Conservation (phyloP, 2,113 vertebrate genomes). For the Cervus canadensis region DNA sequence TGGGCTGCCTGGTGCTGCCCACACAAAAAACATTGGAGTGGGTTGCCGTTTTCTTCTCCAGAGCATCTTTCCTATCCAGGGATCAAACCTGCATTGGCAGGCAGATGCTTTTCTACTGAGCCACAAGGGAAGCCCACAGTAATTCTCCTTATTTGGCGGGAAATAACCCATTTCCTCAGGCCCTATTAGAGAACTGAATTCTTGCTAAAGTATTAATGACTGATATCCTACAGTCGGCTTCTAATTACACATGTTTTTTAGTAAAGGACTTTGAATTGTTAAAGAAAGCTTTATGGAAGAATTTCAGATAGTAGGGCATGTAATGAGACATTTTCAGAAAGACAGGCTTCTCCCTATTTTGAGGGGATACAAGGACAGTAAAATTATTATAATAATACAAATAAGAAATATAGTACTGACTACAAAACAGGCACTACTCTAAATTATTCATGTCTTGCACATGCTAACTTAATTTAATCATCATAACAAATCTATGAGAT, state of each 20-base stretch:
- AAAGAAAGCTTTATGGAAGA: background rate
- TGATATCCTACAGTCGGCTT: background rate
- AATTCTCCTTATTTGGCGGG: background rate
- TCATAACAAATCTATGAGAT: background rate
- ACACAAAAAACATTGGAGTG: background rate
- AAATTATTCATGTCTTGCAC: background rate
- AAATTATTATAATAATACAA: background rate
- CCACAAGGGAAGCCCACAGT: no score
- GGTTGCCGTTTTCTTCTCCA: background rate
- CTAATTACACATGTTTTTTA: background rate
- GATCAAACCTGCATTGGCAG: no score
- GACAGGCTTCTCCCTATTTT: background rate
- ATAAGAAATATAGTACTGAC: background rate
- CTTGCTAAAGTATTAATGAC: slow-evolving; percentile 30
- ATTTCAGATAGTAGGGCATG: background rate
- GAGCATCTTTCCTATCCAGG: background rate
- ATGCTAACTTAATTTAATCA: background rate
- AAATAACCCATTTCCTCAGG: background rate
- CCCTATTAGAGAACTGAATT: background rate
- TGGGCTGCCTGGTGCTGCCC: background rate
- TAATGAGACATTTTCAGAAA: background rate
- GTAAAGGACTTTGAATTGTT: background rate
- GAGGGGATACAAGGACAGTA: background rate
- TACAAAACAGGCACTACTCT: background rate
- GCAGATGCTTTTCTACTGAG: no score